These are phyloP conservation scores for Cyanoderma ruficeps DNA, from an alignment of 2,113 vertebrate genomes.

Conservation along the genomic window DNA sequence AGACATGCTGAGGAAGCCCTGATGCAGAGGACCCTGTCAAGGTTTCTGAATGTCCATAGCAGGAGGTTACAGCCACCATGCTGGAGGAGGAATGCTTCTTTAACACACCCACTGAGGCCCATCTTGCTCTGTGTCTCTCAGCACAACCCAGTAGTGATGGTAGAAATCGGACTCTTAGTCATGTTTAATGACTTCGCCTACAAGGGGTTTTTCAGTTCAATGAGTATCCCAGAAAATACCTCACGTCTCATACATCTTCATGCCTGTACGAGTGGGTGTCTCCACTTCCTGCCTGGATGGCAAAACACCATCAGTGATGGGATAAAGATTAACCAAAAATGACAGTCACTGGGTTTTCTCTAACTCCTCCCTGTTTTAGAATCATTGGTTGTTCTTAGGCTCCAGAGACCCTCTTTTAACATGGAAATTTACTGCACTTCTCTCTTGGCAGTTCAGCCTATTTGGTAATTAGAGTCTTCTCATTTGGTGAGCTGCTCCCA, in stretches of 20 bases:
- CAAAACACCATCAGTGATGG: background rate
- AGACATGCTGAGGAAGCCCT: background rate
- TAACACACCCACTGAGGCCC: background rate
- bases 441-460: background rate
- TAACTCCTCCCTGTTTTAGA: background rate
- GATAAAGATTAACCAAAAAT: conserved; percentile 16
- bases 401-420: background rate
- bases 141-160: background rate
- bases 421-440: background rate
- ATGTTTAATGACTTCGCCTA: background rate
- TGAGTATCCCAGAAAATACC: conserved; percentile 26
- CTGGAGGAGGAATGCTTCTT: background rate
- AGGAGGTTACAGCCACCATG: background rate
- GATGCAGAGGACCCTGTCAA: background rate
- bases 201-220: background rate
- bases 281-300: background rate
- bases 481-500: background rate
- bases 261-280: background rate
- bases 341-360: background rate
- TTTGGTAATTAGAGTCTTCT: background rate
- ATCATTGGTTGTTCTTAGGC: background rate
- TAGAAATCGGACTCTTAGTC: background rate
- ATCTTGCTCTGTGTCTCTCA: background rate
- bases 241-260: background rate
- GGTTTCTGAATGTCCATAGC: background rate